Evolutionary conservation across 2,888 invertebrate genomes (phyloP).

Genomic region (Pterobdella sp.): DNA sequence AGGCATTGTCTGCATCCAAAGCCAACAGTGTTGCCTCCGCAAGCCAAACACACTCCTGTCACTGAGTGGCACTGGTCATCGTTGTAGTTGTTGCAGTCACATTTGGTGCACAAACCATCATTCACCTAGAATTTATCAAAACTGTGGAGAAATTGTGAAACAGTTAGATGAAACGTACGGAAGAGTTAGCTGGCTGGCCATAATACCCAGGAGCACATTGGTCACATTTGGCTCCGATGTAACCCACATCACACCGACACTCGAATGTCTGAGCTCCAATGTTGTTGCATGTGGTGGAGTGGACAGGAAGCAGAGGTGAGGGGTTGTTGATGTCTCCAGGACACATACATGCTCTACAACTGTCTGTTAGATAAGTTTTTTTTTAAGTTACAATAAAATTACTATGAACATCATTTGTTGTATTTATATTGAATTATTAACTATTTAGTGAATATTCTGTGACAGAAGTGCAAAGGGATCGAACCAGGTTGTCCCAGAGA

Average conservation of each 20-base stretch:
- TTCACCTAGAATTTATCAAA: slow-evolving; percentile 34
- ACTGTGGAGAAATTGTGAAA: background rate
- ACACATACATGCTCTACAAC: slow-evolving; percentile 41
- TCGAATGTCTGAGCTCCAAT: slow-evolving; percentile 15
- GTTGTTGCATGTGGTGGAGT: slow-evolving; percentile 40
- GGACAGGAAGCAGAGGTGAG: slow-evolving; percentile 32
- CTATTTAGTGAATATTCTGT: background rate
- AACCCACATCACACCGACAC: slow-evolving; percentile 40
- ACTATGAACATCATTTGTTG: background rate
- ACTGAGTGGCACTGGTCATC: slow-evolving; percentile 40
- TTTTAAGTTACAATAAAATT: background rate
- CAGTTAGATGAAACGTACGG: slow-evolving; percentile 32
- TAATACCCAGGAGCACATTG: slow-evolving; percentile 38
- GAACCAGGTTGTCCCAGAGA: slow-evolving; percentile 62
- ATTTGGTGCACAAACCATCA: slow-evolving; percentile 74
- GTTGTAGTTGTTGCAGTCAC: slow-evolving; percentile 81
- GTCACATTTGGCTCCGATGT: slow-evolving; percentile 39
- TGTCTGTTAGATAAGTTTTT: slow-evolving; percentile 35
- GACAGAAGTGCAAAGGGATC: background rate
- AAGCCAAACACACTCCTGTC: slow-evolving; percentile 65
- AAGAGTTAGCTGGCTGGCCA: slow-evolving; percentile 38
- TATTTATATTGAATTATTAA: background rate
- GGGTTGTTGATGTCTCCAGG: slow-evolving; percentile 39
- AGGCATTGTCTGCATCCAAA: slow-evolving; percentile 74
- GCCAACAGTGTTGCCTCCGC: slow-evolving; percentile 73